Percentiles rank a stretch among this genome's conserved stretches.
Conservation (phyloP, 64 coral and sea anemone species). For the Porites lutea region DNA sequence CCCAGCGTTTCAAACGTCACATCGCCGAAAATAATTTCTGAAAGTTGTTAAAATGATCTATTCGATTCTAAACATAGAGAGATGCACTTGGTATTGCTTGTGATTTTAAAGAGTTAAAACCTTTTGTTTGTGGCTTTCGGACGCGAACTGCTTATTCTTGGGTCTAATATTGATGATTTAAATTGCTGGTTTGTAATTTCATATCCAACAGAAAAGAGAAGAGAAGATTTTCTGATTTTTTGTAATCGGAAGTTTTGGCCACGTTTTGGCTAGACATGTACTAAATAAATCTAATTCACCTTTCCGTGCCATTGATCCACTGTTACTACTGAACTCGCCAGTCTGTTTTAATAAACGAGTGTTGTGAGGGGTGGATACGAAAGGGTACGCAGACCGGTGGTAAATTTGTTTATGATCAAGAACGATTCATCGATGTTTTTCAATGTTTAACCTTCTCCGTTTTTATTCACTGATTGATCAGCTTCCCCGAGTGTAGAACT, state of each 20-base stretch:
- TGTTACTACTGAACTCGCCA: not conserved
- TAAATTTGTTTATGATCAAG: conserved; percentile 46
- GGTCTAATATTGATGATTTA: conserved; percentile 26
- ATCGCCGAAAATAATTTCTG: conserved; percentile 26
- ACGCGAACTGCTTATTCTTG: conserved; percentile 13
- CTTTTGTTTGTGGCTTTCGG: conserved; percentile 54
- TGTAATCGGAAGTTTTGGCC: not conserved
- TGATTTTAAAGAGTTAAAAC: conserved; percentile 18
- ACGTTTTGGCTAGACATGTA: not conserved
- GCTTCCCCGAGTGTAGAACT: not conserved
- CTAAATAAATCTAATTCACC: not conserved
- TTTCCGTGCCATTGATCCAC: not conserved
- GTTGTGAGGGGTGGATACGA: not conserved
- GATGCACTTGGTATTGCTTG: conserved; percentile 21
- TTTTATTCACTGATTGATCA: not conserved
- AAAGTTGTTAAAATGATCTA: conserved; percentile 14
- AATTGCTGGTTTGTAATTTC: conserved; percentile 38
- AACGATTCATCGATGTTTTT: not conserved
- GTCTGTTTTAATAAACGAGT: conserved; percentile 9
- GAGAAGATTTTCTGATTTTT: conserved; percentile 8
- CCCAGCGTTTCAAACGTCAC: conserved; percentile 27
- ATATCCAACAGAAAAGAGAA: conserved; percentile 24
- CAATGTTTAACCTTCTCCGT: not conserved
- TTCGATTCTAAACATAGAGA: conserved; percentile 13
- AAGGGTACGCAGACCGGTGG: not conserved